phyloP scores from a whole-genome alignment of 2,888 invertebrate species.

The Phyto melanocephala region DNA sequence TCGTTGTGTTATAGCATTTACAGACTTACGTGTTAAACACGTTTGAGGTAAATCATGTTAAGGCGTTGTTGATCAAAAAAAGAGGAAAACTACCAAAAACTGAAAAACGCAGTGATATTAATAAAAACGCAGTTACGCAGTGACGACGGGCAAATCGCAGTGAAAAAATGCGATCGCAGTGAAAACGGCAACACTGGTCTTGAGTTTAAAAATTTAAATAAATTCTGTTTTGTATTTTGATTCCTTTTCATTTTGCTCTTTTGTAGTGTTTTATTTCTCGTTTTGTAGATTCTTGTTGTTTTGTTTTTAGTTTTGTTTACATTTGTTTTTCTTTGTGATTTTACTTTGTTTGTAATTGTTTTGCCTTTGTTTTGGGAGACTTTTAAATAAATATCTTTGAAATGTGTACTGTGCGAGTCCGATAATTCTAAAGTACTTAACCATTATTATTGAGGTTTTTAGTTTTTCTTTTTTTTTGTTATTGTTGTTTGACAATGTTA shows the following conservation, averaged over 20 bases:
- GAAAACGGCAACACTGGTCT: too few relatives aligned
- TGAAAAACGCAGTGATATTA: too few relatives aligned
- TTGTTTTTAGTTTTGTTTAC: slow-evolving; percentile 37
- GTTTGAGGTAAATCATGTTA: too few relatives aligned
- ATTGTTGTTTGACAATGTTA: background rate
- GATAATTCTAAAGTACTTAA: slow-evolving; percentile 19
- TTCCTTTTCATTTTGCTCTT: background rate
- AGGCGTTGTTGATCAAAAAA: too few relatives aligned
- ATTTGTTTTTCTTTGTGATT: slow-evolving; percentile 1
- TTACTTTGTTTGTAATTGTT: background rate
- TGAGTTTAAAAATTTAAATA: too few relatives aligned
- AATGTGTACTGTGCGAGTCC: background rate
- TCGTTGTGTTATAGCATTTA: too few relatives aligned
- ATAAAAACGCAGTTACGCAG: too few relatives aligned
- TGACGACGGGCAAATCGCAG: too few relatives aligned
- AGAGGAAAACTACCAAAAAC: too few relatives aligned
- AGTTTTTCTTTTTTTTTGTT: background rate
- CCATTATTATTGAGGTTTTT: slow-evolving; percentile 38
- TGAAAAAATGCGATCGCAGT: too few relatives aligned
- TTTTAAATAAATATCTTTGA: background rate
- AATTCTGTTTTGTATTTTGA: background rate
- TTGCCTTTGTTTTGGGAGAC: slow-evolving; percentile 14
- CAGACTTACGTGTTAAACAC: too few relatives aligned
- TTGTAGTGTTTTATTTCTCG: background rate
- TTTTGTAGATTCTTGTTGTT: background rate